A percentile compares a stretch with the other conserved stretches of the same genome.
Evolutionary conservation across 2,113 vertebrate genomes (phyloP).

Genomic region (Myotis lucifugus): DNA sequence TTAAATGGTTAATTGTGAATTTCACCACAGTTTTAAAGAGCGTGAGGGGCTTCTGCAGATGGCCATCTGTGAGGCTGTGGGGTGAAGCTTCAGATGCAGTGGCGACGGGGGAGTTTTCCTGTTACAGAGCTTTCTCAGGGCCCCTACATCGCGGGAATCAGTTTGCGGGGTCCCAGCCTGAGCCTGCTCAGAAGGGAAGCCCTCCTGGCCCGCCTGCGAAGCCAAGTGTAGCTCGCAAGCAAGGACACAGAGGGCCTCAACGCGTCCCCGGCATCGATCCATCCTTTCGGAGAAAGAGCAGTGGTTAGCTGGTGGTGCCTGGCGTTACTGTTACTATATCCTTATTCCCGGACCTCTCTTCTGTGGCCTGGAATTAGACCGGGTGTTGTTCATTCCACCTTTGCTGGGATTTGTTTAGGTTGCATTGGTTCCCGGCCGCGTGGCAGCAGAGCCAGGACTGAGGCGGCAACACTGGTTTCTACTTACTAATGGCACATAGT

Average conservation of each 20-base stretch:
- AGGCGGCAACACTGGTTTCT: background rate
- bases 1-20: background rate
- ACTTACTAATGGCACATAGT: background rate
- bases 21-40: background rate
- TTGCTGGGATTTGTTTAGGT: background rate
- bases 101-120: background rate
- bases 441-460: background rate
- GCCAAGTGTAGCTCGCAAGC: background rate
- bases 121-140: background rate
- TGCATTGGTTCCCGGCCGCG: background rate
- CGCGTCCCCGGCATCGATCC: background rate
- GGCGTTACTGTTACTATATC: background rate
- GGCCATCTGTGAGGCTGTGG: accelerated
- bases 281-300: background rate
- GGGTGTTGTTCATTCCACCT: background rate
- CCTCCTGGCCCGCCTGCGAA: background rate
- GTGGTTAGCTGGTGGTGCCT: background rate
- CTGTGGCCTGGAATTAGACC: constrained; percentile 53
- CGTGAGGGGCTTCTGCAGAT: background rate
- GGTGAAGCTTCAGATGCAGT: background rate
- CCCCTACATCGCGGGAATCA: background rate
- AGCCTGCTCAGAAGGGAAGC: background rate
- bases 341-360: background rate
- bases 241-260: background rate
- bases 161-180: background rate